Evolutionary conservation across 2,797 vertebrate genomes (phyloP).

Genomic region (Enteromius trimaculatus): DNA sequence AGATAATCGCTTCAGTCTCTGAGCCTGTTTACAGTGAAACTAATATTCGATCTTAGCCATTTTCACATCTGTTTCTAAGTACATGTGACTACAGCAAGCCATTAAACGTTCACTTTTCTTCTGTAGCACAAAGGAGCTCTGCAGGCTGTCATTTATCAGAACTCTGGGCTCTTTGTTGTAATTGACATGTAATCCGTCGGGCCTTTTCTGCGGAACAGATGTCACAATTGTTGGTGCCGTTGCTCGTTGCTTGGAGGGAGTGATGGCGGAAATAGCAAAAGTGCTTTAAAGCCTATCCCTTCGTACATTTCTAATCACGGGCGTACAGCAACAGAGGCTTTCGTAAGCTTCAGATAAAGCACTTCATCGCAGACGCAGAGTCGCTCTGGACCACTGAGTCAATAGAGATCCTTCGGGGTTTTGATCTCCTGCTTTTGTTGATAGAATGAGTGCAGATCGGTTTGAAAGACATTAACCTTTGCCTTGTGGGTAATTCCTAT

Average conservation of each 20-base stretch:
- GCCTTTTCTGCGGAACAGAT: conserved; percentile 36
- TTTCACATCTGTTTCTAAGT: conserved; percentile 29
- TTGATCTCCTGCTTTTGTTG: conserved; percentile 71
- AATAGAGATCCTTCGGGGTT: conserved; percentile 59
- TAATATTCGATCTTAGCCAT: conserved; percentile 11
- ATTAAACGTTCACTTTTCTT: conserved; percentile 23
- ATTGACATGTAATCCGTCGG: conserved; percentile 53
- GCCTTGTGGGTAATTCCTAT: conserved; percentile 63
- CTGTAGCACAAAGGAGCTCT: conserved; percentile 27
- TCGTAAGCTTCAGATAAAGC: conserved; percentile 29
- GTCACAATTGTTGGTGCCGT: conserved; percentile 40
- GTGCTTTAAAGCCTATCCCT: conserved; percentile 29
- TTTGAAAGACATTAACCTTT: conserved; percentile 72
- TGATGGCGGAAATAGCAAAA: neutral
- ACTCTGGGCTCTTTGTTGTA: conserved; percentile 41
- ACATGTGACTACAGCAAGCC: conserved; percentile 19
- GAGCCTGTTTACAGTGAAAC: conserved; percentile 12
- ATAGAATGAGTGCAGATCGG: conserved; percentile 63
- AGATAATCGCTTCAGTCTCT: conserved; percentile 26
- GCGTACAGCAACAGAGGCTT: conserved; percentile 11
- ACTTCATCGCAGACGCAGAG: conserved; percentile 17
- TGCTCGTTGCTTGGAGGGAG: conserved; percentile 31
- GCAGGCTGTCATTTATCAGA: conserved; percentile 43
- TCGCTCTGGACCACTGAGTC: conserved; percentile 58
- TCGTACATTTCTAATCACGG: neutral